These are phyloP conservation scores for Erythrolamprus reginae DNA, from an alignment of 2,113 vertebrate species.

Conservation along the genomic window DNA sequence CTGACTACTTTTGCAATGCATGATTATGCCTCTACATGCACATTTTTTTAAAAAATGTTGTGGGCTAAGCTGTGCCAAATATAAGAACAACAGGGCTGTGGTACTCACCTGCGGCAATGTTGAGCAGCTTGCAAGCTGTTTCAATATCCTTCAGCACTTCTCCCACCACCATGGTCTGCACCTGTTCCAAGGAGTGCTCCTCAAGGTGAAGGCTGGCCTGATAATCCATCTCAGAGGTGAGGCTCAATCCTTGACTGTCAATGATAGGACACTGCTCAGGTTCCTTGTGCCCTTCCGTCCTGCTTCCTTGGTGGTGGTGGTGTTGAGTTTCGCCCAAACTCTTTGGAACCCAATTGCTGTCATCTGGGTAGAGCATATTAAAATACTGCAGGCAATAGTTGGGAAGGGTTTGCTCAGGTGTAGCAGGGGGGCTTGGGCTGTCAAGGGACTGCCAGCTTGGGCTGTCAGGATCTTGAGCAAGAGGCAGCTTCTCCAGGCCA, in stretches of 20 bases:
- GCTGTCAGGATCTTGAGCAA: conserved; percentile 37
- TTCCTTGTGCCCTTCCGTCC: conserved; percentile 65
- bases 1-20: accelerated
- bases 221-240: conserved; percentile 74
- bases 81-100: neutral
- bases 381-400: conserved; percentile 87
- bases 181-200: conserved; percentile 91
- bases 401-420: conserved; percentile 69
- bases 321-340: conserved; percentile 34
- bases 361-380: conserved; percentile 83
- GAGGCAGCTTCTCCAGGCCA: conserved; percentile 56
- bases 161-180: conserved; percentile 94
- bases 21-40: neutral
- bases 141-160: conserved; percentile 98
- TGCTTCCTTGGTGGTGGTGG: neutral
- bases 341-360: conserved; percentile 74
- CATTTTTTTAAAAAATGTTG: neutral
- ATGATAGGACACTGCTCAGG: conserved; percentile 95
- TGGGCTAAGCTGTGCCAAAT: neutral
- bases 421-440: conserved; percentile 57
- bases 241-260: conserved; percentile 85
- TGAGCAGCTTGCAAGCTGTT: conserved; percentile 94
- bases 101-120: conserved; percentile 85
- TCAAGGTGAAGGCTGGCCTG: conserved; percentile 74
- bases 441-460: conserved; percentile 69